Percentiles rank a stretch among this genome's conserved stretches.
Evolutionary conservation across 2,888 invertebrate genomes (phyloP).

Genomic region (Drosophila borealis): DNA sequence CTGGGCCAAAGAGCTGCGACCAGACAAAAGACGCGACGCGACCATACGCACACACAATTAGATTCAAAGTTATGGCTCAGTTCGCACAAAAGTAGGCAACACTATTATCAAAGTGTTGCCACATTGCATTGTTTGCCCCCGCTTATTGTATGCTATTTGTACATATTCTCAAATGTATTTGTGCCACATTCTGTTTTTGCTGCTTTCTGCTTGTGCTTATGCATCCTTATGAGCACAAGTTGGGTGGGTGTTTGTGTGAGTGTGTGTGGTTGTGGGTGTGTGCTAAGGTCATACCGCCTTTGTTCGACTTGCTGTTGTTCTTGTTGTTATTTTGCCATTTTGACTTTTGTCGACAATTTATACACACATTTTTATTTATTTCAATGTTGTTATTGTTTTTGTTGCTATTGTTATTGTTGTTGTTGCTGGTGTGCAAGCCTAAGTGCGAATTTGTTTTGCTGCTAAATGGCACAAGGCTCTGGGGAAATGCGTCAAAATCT

Average conservation of each 20-base stretch:
- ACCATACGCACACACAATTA: not conserved
- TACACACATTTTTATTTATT: constrained; percentile 72
- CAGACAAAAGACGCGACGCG: constrained; percentile 34
- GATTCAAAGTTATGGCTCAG: constrained; percentile 29
- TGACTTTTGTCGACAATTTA: constrained; percentile 77
- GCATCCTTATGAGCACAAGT: not conserved
- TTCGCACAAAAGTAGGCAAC: constrained; percentile 43
- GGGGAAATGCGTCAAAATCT: constrained; percentile 78
- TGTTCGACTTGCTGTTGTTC: constrained; percentile 48
- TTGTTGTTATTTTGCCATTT: constrained; percentile 55
- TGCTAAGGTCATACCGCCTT: constrained; percentile 70
- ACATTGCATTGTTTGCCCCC: constrained; percentile 64
- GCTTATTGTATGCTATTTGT: constrained; percentile 53
- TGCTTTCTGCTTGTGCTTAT: constrained; percentile 29
- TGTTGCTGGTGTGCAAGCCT: constrained; percentile 45
- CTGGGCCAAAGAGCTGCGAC: constrained; percentile 21
- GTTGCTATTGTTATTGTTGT: constrained; percentile 18
- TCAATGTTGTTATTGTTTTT: constrained; percentile 47
- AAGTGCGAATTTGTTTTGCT: constrained; percentile 78
- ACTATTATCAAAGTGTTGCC: constrained; percentile 66
- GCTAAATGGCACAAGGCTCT: constrained; percentile 80
- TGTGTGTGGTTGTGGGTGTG: constrained; percentile 25
- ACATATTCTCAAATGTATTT: constrained; percentile 54
- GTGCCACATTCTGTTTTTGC: constrained; percentile 11
- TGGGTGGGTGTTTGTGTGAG: too few relatives aligned